Evolutionary conservation across 30 jellyfish, hydroid and myxozoan species (phyloP).

Genomic region (Cassiopea xamachana): DNA sequence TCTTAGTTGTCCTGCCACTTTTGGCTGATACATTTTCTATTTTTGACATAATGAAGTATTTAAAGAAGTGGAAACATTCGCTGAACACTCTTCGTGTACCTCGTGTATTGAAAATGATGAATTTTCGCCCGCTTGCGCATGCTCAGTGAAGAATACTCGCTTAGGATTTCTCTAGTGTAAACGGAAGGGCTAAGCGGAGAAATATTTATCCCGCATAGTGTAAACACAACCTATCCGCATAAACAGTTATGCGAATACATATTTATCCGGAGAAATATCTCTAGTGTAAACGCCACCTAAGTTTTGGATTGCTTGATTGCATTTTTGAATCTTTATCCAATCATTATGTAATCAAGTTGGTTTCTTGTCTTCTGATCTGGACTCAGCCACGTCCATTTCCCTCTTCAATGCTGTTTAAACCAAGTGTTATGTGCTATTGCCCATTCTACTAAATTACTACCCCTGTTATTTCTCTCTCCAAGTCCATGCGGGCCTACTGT

Average conservation of each 20-base stretch:
- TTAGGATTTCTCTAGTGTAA: not conserved
- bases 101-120: not conserved
- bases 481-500: too few relatives aligned
- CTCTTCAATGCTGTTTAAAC: too few relatives aligned
- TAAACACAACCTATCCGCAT: slow-evolving; percentile 12
- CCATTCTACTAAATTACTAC: too few relatives aligned
- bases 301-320: too few relatives aligned
- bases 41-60: not conserved
- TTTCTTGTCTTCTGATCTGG: too few relatives aligned
- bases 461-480: too few relatives aligned
- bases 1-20: not conserved
- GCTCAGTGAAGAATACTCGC: not conserved
- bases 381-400: too few relatives aligned
- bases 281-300: not conserved
- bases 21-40: not conserved
- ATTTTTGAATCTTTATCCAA: too few relatives aligned
- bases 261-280: not conserved
- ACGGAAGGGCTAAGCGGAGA: slow-evolving; percentile 18
- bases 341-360: too few relatives aligned
- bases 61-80: not conserved
- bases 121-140: not conserved
- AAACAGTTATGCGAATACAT: slow-evolving; percentile 1
- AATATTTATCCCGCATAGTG: slow-evolving; percentile 8
- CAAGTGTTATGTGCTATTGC: too few relatives aligned
- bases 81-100: not conserved